Evolutionary conservation across 2,888 invertebrate genomes (phyloP).

Genomic region (Rapana venosa): DNA sequence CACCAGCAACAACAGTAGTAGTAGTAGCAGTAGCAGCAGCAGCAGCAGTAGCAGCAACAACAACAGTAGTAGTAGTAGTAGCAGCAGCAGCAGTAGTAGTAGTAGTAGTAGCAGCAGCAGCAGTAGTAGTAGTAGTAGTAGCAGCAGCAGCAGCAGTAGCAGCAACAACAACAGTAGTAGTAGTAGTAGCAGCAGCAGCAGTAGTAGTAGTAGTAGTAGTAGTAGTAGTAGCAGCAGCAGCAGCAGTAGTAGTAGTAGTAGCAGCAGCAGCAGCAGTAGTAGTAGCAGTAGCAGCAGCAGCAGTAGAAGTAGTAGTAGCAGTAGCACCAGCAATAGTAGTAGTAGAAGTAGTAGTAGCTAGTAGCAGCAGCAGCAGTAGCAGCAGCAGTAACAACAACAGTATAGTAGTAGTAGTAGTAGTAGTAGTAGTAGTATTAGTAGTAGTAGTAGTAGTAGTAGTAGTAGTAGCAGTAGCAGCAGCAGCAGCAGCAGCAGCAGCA

Average conservation of each 20-base stretch:
- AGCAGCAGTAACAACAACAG: no score
- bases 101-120: conserved; percentile 22
- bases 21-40: neutral
- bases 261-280: neutral
- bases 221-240: no score
- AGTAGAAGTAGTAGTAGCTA: no score
- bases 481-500: conserved; percentile 34
- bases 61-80: conserved; percentile 21
- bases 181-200: neutral
- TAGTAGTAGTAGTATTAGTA: no score
- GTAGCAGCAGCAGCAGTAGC: no score
- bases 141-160: no score
- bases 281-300: conserved; percentile 25
- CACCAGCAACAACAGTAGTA: no score
- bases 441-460: neutral
- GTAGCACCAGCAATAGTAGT: no score
- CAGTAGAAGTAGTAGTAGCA: conserved; percentile 6
- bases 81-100: conserved; percentile 27
- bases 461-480: conserved; percentile 3
- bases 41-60: conserved; percentile 28
- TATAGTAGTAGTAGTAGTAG: no score
- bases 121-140: conserved; percentile 38
- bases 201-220: neutral
- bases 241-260: neutral
- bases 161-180: no score